phyloP scores from a whole-genome alignment of 2,888 invertebrate species.

The Eustalomyia histrio region DNA sequence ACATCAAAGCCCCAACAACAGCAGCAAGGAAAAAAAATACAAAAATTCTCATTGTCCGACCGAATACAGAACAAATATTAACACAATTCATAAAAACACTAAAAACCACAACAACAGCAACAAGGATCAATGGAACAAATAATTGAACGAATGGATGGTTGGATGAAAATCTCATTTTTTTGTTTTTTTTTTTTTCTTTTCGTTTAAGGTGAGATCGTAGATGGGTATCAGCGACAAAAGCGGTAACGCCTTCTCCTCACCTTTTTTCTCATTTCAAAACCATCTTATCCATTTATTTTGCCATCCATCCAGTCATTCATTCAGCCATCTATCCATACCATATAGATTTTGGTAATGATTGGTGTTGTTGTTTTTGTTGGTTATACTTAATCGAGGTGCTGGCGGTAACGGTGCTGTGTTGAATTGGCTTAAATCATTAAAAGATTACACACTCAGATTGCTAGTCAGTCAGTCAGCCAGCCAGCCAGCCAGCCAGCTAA shows the following conservation, averaged over 20 bases:
- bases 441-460: conserved; percentile 71
- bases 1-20: conserved; percentile 17
- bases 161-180: conserved; percentile 21
- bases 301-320: conserved; percentile 33
- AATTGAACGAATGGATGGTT: conserved; percentile 11
- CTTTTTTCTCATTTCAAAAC: conserved; percentile 40
- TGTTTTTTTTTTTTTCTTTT: conserved; percentile 2
- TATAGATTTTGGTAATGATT: conserved; percentile 53
- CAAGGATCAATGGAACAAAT: background rate
- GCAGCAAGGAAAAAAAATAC: conserved; percentile 17
- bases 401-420: conserved; percentile 73
- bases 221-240: conserved; percentile 65
- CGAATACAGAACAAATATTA: conserved; percentile 73
- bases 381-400: conserved; percentile 35
- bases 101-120: background rate
- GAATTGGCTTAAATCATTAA: conserved; percentile 77
- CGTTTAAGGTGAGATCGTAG: conserved; percentile 54
- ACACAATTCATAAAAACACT: conserved; percentile 67
- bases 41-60: conserved; percentile 35
- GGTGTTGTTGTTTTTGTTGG: conserved; percentile 20
- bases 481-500: background rate
- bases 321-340: conserved; percentile 29
- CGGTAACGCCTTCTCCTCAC: conserved; percentile 69
- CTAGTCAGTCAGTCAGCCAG: background rate
- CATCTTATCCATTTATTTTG: conserved; percentile 19